phyloP scores from a whole-genome alignment of 2,888 invertebrate genomes.

The Hartigia nigra region DNA sequence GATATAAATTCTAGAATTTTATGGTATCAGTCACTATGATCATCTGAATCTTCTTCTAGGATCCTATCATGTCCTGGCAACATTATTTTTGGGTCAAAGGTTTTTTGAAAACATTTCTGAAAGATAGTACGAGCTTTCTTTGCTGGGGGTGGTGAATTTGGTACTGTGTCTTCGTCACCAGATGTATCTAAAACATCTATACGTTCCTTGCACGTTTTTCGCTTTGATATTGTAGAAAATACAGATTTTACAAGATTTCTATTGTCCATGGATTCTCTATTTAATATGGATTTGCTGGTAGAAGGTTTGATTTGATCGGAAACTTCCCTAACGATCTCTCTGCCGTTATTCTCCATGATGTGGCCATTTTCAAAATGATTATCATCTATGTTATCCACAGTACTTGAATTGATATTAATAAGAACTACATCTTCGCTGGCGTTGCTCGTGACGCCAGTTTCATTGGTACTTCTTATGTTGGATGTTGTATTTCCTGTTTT shows the following conservation, averaged over 20 bases:
- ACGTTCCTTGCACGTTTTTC: constrained; percentile 37
- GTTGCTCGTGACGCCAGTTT: neutral
- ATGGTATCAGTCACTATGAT: constrained; percentile 60
- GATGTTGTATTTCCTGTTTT: constrained; percentile 18
- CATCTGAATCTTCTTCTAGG: constrained; percentile 80
- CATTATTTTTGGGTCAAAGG: constrained; percentile 71
- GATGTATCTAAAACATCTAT: constrained; percentile 45
- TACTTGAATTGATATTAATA: neutral
- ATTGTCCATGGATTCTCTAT: neutral
- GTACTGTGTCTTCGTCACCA: constrained; percentile 67
- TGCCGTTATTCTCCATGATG: neutral
- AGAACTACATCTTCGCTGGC: neutral
- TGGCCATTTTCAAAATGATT: neutral
- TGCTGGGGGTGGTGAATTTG: constrained; percentile 72
- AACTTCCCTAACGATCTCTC: neutral
- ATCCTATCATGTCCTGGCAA: constrained; percentile 70
- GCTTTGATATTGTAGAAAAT: constrained; percentile 28
- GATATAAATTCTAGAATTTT: neutral
- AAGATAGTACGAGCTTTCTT: constrained; percentile 75
- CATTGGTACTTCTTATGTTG: constrained; percentile 9
- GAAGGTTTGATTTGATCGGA: neutral
- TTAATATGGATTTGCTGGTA: neutral
- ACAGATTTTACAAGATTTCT: neutral
- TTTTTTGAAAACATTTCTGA: constrained; percentile 78
- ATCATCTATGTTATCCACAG: neutral